A percentile compares a stretch with the other conserved stretches of the same genome.
Evolutionary conservation across 2,888 invertebrate genomes (phyloP).

Genomic region (Deilephila elpenor): DNA sequence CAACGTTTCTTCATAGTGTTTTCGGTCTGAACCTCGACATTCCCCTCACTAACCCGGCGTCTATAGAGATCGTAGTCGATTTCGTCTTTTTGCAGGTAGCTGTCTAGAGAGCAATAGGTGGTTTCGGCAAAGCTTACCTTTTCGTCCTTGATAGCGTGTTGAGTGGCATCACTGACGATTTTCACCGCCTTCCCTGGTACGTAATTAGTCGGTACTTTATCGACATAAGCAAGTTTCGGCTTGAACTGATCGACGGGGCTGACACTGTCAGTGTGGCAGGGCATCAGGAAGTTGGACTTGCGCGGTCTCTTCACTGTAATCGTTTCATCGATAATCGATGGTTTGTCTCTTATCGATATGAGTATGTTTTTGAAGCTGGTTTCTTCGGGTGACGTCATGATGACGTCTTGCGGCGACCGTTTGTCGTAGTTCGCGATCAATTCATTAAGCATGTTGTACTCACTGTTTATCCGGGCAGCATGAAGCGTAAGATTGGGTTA

Average conservation of each 20-base stretch:
- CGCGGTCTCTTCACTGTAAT: conserved; percentile 68
- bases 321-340: conserved; percentile 69
- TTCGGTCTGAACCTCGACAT: conserved; percentile 57
- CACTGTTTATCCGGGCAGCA: conserved; percentile 67
- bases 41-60: conserved; percentile 74
- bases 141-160: conserved; percentile 67
- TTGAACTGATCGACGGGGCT: conserved; percentile 64
- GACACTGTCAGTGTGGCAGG: conserved; percentile 67
- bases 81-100: conserved; percentile 80
- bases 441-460: conserved; percentile 73
- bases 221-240: conserved; percentile 77
- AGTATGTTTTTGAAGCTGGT: conserved; percentile 75
- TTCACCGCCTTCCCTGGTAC: conserved; percentile 91
- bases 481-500: conserved; percentile 44
- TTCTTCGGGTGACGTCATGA: conserved; percentile 79
- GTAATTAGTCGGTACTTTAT: conserved; percentile 69
- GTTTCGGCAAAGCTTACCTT: conserved; percentile 73
- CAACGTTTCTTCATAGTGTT: conserved; percentile 68
- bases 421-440: conserved; percentile 65
- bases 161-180: conserved; percentile 84
- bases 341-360: conserved; percentile 73
- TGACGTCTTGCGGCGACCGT: conserved; percentile 78
- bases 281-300: conserved; percentile 70
- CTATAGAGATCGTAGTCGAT: conserved; percentile 65
- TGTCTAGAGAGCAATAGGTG: conserved; percentile 80